Evolutionary conservation across 1,140 invertebrate genomes (phyloP), one percentile per base, ranked within the genome.

Genomic region (Tenebrio molitor): DNA sequence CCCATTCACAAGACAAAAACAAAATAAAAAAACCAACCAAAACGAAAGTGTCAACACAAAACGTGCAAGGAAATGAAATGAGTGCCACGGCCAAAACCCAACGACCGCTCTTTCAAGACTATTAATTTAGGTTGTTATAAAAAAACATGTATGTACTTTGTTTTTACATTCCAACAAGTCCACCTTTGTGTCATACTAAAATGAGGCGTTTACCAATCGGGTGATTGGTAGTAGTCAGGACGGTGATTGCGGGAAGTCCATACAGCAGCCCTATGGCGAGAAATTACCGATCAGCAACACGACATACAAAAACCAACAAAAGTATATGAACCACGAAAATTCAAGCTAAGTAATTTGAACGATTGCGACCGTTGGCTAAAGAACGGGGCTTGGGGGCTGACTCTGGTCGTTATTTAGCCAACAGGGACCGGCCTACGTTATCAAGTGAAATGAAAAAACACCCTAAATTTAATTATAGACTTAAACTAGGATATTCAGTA

Each of bases 191-290:
- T 65, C 69, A 77, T 72, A 58, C 62, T 67, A 53, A 69, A 74
- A 67, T 71, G 70, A 66, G 66, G 39, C 67, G 74, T 68, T 53
- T 71, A 81, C 76, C 77, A 78, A 80, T 79, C 76, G 77, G 77
- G 25, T 75, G 76, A 80, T 77, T 78, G 76, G 74, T 68, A 66
- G 74, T 68, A 76, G 69, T 64, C 73, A 72, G 76, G 76, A 75
- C 63, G 76, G 39, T 80, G 72, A 77, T 66, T 66, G 69, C 73
- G 66, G 66, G 78, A 75, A 66, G 76, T 81, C 79, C 78, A 79
- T 72, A 63, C 76, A 77, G 79, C 79, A 79, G 74, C 81, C 81
- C 82, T 82, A 82, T 80, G 79, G 78, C 77, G 81, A 83, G 81
- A 83, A 83, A 83, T 75, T 77, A 80, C 77, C 79, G 69, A 81